These are phyloP conservation scores for Phania funesta DNA, from an alignment of 2,888 invertebrate genomes.

Conservation along the genomic window DNA sequence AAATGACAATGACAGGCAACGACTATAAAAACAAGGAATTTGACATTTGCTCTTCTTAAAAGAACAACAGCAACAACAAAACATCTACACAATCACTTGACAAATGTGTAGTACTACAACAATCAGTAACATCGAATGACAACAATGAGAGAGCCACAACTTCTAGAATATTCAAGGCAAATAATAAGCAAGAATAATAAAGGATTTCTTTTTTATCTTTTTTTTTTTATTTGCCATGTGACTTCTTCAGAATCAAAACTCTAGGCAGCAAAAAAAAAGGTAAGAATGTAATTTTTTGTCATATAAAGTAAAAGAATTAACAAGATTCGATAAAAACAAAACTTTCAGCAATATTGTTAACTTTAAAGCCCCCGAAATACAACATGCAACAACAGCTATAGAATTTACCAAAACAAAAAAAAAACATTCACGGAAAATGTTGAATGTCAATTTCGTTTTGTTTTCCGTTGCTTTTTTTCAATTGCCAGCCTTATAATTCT, in stretches of 20 bases:
- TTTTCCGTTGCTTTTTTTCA: conserved; percentile 2
- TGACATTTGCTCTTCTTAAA: conserved; percentile 68
- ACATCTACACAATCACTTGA: conserved; percentile 41
- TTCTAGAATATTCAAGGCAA: conserved; percentile 65
- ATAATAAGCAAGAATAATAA: conserved; percentile 62
- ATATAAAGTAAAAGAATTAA: conserved; percentile 25
- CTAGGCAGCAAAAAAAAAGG: conserved; percentile 55
- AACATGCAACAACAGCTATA: conserved; percentile 15
- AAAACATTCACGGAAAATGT: conserved; percentile 62
- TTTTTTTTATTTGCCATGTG: background rate
- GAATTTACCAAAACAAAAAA: background rate
- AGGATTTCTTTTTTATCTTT: conserved; percentile 40
- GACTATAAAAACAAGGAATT: conserved; percentile 65
- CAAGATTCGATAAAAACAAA: background rate
- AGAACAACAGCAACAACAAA: conserved; percentile 41
- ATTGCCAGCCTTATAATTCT: conserved; percentile 52
- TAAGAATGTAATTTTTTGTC: conserved; percentile 57
- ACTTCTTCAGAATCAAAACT: conserved; percentile 60
- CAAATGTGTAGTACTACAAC: conserved; percentile 54
- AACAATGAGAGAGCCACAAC: conserved; percentile 57
- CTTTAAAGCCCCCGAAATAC: conserved; percentile 54
- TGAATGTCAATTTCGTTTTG: conserved; percentile 63
- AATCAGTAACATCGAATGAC: conserved; percentile 1
- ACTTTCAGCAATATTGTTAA: conserved; percentile 26
- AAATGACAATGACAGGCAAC: conserved; percentile 66